Conservation (phyloP, 2,888 invertebrate genomes). For the Erebia epiphron region DNA sequence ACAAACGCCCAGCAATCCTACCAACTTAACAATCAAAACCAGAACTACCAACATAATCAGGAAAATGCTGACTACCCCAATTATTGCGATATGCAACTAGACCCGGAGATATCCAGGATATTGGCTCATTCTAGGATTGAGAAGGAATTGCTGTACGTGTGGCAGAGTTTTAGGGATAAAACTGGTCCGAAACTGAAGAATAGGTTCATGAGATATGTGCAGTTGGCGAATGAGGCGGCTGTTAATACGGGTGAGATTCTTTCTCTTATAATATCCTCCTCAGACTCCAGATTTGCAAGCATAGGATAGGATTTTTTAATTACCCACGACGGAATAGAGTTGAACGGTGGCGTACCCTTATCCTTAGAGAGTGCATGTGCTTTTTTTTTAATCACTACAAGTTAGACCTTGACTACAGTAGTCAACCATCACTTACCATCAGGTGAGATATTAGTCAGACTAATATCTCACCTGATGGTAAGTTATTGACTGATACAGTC, state of each 20-base stretch:
- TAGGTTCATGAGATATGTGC: slow-evolving; percentile 90
- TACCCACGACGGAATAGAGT: too few relatives aligned
- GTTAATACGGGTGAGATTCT: slow-evolving; percentile 84
- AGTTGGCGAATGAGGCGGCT: slow-evolving; percentile 91
- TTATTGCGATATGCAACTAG: slow-evolving; percentile 84
- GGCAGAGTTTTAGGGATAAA: slow-evolving; percentile 91
- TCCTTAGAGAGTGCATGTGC: too few relatives aligned
- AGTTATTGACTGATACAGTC: too few relatives aligned
- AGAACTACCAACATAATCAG: slow-evolving; percentile 63
- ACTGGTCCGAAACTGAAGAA: slow-evolving; percentile 90
- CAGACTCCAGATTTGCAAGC: too few relatives aligned
- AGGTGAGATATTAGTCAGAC: too few relatives aligned
- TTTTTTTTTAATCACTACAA: too few relatives aligned
- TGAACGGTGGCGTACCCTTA: too few relatives aligned
- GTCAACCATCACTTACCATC: too few relatives aligned
- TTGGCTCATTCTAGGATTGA: slow-evolving; percentile 89
- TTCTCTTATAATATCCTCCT: too few relatives aligned
- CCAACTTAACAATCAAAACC: slow-evolving; percentile 59
- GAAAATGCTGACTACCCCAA: slow-evolving; percentile 57
- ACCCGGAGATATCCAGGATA: slow-evolving; percentile 85
- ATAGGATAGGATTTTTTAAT: too few relatives aligned
- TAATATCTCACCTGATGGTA: too few relatives aligned
- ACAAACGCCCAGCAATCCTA: slow-evolving; percentile 51
- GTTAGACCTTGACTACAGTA: too few relatives aligned
- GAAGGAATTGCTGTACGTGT: slow-evolving; percentile 88